These are phyloP conservation scores for Melipona bicolor DNA, from an alignment of 2,888 invertebrate species.

Conservation along the genomic window DNA sequence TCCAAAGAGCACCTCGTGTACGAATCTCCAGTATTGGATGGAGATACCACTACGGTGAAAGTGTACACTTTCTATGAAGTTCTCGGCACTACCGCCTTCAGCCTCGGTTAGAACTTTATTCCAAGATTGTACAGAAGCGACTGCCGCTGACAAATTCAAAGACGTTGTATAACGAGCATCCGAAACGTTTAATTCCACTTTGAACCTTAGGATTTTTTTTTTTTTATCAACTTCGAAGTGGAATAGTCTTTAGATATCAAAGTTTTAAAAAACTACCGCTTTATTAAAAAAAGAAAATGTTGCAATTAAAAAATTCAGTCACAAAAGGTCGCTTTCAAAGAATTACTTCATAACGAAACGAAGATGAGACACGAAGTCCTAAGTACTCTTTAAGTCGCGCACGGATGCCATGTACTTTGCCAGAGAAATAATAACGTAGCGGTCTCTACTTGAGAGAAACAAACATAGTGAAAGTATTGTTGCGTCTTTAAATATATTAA, in stretches of 20 bases:
- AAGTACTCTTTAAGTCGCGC: slow-evolving; percentile 32
- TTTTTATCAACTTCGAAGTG: too few relatives aligned
- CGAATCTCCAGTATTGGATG: slow-evolving; percentile 55
- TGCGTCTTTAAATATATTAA: slow-evolving; percentile 69
- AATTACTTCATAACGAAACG: not conserved
- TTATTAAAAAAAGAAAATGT: too few relatives aligned
- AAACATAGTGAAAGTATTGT: slow-evolving; percentile 71
- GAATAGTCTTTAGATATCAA: too few relatives aligned
- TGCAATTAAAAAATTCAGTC: too few relatives aligned
- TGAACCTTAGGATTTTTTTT: too few relatives aligned
- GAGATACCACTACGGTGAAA: slow-evolving; percentile 68
- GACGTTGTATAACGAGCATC: too few relatives aligned
- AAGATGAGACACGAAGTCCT: not conserved
- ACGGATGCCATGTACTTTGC: slow-evolving; percentile 27
- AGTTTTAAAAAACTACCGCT: too few relatives aligned
- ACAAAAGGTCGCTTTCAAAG: not conserved
- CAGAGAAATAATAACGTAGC: slow-evolving; percentile 50
- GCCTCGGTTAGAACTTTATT: slow-evolving; percentile 57
- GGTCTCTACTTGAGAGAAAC: slow-evolving; percentile 36
- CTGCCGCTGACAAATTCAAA: too few relatives aligned
- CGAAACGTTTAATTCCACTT: not conserved
- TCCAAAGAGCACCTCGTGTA: slow-evolving; percentile 39
- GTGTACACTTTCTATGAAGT: slow-evolving; percentile 78
- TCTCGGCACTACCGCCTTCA: slow-evolving; percentile 58
- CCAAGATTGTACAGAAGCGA: not conserved